Evolutionary conservation across 2,113 vertebrate genomes (phyloP).

Genomic region (Gallinago media): DNA sequence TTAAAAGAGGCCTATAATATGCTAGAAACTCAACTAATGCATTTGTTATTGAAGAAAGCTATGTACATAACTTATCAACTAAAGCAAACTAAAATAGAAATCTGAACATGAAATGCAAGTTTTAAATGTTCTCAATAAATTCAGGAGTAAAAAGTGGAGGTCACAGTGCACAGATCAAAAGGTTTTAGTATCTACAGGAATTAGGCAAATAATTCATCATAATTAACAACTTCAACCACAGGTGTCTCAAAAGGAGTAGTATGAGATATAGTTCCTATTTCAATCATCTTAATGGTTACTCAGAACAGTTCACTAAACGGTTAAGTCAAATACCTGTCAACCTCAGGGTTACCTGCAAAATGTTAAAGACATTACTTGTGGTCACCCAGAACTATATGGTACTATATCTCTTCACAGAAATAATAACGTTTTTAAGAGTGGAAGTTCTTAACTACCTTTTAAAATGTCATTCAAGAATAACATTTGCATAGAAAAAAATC

Average conservation of each 20-base stretch:
- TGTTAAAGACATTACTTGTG: neutral
- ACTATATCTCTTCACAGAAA: neutral
- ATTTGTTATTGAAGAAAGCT: neutral
- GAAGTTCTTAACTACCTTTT: neutral
- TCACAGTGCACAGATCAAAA: neutral
- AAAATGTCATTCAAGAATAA: neutral
- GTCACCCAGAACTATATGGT: neutral
- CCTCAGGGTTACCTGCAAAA: neutral
- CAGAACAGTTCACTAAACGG: neutral
- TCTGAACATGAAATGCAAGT: neutral
- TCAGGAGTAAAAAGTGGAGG: neutral
- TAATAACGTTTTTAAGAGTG: neutral
- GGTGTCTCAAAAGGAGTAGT: neutral
- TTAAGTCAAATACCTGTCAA: neutral
- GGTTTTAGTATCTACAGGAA: neutral
- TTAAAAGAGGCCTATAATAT: neutral
- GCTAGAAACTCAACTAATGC: neutral
- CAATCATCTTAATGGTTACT: neutral
- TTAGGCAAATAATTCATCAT: neutral
- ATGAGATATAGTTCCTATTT: neutral
- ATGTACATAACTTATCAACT: neutral
- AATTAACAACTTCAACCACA: neutral
- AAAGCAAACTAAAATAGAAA: neutral
- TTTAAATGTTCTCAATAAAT: neutral
- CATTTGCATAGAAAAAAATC: neutral